Evolutionary conservation across 2,888 invertebrate genomes (phyloP), one percentile per base, ranked within the genome.

Genomic region (Drosophila lutescens): DNA sequence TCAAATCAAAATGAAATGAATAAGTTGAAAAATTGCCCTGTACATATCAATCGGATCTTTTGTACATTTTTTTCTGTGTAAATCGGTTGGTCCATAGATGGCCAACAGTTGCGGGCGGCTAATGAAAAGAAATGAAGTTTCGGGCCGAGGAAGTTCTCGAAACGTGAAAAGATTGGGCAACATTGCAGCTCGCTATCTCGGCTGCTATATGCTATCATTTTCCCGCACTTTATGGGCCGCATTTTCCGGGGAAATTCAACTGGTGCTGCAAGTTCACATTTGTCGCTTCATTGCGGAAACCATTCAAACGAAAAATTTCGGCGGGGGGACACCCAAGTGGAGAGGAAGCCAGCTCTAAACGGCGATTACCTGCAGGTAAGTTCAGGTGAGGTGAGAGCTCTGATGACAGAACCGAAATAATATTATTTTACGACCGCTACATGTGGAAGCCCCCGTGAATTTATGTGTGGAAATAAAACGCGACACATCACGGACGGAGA

Each of bases 71-170:
- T 26, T 26, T 26, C 5, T 6, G 26, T 26, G 26, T 26, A 26
- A 5, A 1, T 26, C 26, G 1, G 26, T 26, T 26, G 26, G 26
- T n/a, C 58, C 82, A 43, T 77, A 82, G 72, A 74, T 80, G 81
- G 81, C 41, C 47, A 15, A 9, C 44, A 30, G 34, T 60, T 60
- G 62, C 62, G 62, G 69, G 74, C 80, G 79, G 80, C 80, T 83
- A 83, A 83, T 83, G 83, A 83, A 83, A 86, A 77, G 83, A 86
- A 86, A 83, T 86, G 86, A 83, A 80, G 26, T 26, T 26, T 26
- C 26, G 26, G 26, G 40, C 63, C 53, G 43, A 44, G 60, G 69
- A 61, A 55, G 63, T 66, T 65, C 65, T 55, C 34, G 32, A 69
- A 62, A 70, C 54, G 71, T 57, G 53, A 63, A 71, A 12, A 50